Base-by-base conservation (phyloP, 2,888 invertebrate species). In the Branchellion lobata region DNA sequence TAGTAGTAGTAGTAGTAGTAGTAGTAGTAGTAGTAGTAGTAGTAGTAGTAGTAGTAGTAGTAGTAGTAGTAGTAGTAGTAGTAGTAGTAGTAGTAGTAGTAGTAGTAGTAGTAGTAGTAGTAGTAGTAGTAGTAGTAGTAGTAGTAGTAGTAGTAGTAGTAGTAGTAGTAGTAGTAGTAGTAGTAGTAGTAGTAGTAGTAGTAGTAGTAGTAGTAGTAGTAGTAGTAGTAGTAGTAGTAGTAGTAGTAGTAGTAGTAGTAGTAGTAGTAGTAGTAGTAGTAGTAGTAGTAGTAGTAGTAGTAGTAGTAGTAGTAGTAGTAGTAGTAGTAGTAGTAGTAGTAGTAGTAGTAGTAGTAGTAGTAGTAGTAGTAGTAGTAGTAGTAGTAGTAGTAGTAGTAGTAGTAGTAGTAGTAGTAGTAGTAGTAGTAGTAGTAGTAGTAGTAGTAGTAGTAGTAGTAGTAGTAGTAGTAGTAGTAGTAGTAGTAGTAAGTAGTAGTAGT, bases 171-270 rank as follows among this genome's bases (percentile, higher is more conserved):
- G 40, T 40, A 40, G 40, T 40, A 40, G 40, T 40, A 40, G 40
- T 40, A 40, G 40, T 40, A 40, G 40, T 8, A 40, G 40, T 40
- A 40, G 40, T 40, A 65, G 24, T 11, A 29, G 24, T 65, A 65
- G 24, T 65, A 65, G 24, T 11, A 65, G 24, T 65, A 65, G 24
- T 11, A 65, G 24, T 65, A 65, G 24, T 65, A 65, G 24, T 11
- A 65, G 24, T 65, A 65, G 24, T 65, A 65, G 24, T 65, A 65
- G 24, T 65, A 65, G 24, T 65, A 65, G 24, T 21, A 65, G 24
- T 65, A 65, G 24, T 65, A 65, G 24, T 65, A 65, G 24, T 65
- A 65, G 24, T 65, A 65, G 24, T 65, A 65, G 24, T 65, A 65
- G 24, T 65, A 65, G 24, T 65, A 65, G 24, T 65, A 65, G 24